A percentile compares a stretch with the other conserved stretches of the same genome.
These are phyloP conservation scores for Drosophila suboccidentalis DNA, from an alignment of 2,888 invertebrate species.

Conservation along the genomic window DNA sequence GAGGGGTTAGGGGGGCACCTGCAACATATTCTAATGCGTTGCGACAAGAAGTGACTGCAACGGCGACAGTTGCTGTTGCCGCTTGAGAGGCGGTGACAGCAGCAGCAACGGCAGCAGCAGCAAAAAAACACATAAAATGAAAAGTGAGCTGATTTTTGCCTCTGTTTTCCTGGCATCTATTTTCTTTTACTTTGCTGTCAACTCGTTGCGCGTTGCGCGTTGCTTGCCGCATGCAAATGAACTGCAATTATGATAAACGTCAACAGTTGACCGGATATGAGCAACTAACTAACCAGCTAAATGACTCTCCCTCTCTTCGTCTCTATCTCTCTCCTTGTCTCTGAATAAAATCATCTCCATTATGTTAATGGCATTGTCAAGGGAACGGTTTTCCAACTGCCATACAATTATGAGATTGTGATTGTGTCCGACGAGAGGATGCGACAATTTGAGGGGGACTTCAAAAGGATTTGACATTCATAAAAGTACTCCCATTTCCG, in stretches of 20 bases:
- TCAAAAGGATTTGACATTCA: neutral
- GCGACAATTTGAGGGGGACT: neutral
- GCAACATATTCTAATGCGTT: conserved; percentile 82
- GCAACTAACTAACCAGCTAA: conserved; percentile 70
- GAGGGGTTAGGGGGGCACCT: conserved; percentile 21
- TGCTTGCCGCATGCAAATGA: conserved; percentile 78
- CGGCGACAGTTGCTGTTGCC: conserved; percentile 83
- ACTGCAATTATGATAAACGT: conserved; percentile 84
- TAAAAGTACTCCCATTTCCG: neutral
- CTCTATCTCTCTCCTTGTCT: neutral
- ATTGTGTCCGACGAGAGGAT: conserved; percentile 7
- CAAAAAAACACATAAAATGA: conserved; percentile 35
- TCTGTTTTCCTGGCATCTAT: conserved; percentile 15
- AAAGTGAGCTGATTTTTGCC: conserved; percentile 69
- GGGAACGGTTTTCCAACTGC: conserved; percentile 6
- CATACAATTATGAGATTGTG: conserved; percentile 28
- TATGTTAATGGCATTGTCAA: conserved; percentile 37
- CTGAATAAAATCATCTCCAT: conserved; percentile 61
- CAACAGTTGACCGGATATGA: conserved; percentile 84
- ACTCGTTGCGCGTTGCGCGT: conserved; percentile 18
- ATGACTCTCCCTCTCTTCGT: conserved; percentile 32
- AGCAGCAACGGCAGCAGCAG: conserved; percentile 32
- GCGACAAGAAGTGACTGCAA: conserved; percentile 81
- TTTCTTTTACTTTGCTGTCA: conserved; percentile 34
- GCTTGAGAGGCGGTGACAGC: conserved; percentile 80